Evolutionary conservation across 2,888 invertebrate species (phyloP), one percentile per base, ranked within the genome.

Genomic region (Drosophila affinis): DNA sequence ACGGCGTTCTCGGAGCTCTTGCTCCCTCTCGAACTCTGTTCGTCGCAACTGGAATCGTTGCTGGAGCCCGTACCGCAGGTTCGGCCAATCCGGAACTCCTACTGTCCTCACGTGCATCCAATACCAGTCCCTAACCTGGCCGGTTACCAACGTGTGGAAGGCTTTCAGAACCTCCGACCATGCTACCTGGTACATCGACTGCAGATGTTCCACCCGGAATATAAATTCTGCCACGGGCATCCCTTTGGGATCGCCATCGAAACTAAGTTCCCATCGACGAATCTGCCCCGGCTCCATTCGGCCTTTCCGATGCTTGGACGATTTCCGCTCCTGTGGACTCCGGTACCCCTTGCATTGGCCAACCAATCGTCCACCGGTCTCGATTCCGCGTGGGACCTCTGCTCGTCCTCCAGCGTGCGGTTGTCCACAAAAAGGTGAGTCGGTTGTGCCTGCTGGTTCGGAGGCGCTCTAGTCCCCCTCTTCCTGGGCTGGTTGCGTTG

Each of bases 111-210:
- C 32, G 9, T 32, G 14, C 9, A n/a, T 52, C 32, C 32, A 52
- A 29, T n/a, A 52, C 52, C 32, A 52, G n/a, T 52, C 32, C 4
- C 52, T 14, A 6, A 32, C 52, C 3, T 27, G 52, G 10, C 52
- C 32, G 2, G 10, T 14, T 9, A 48, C 48, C 12, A 24, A 6
- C 1, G 21, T 21, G 14, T 52, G 27, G 6, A 52, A 52, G 9
- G 21, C 52, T 24, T 27, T 32, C 6, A 52, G 5, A 3, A 52
- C 32, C 0, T 32, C 32, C 3, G 4, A 5, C 52, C 52, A 51
- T 7, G 51, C 14, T 9, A 51, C 10, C 24, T 29, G 29, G 29
- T 51, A 51, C 4, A 14, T 17, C n/a, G 21, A 14, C 27, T 51
- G 51, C 9, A 51, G 3, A 7, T 51, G 51, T 3, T 51, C 29